phyloP scores from a whole-genome alignment of 1,140 invertebrate genomes.

The Drosophila quadrilineata region DNA sequence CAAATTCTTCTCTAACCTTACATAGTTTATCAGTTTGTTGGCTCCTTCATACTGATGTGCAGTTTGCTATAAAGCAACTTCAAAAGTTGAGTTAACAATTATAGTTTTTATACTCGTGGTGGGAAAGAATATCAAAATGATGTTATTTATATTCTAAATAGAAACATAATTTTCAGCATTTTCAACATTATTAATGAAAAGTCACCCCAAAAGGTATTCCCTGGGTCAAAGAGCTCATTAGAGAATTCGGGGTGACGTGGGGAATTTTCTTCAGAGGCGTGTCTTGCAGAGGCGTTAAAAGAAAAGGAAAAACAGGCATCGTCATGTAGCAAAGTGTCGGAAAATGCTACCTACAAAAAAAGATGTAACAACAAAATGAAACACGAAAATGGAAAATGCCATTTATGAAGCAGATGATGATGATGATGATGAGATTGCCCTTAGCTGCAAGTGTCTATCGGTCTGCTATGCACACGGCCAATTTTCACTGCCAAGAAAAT shows the following conservation, averaged over 20 bases:
- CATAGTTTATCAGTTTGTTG: too few relatives aligned
- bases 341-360: constrained; percentile 31
- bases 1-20: too few relatives aligned
- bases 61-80: too few relatives aligned
- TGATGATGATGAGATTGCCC: constrained; percentile 50
- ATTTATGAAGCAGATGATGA: constrained; percentile 8
- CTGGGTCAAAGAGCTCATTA: constrained; percentile 54
- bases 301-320: constrained; percentile 37
- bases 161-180: constrained; percentile 30
- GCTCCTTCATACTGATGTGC: too few relatives aligned
- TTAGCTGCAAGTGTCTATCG: constrained; percentile 55
- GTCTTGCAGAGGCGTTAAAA: not conserved
- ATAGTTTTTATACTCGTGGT: too few relatives aligned
- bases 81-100: too few relatives aligned
- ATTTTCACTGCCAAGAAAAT: constrained; percentile 58
- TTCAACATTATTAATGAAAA: constrained; percentile 34
- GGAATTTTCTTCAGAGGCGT: constrained; percentile 23
- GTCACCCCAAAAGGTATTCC: constrained; percentile 49
- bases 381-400: constrained; percentile 10
- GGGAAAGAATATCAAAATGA: constrained; percentile 52
- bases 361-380: too few relatives aligned
- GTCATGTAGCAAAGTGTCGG: constrained; percentile 48
- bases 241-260: constrained; percentile 35
- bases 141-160: constrained; percentile 77
- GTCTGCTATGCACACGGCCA: constrained; percentile 56